phyloP scores from a whole-genome alignment of 2,113 vertebrate genomes.

The Melanotaenia duboulayi region DNA sequence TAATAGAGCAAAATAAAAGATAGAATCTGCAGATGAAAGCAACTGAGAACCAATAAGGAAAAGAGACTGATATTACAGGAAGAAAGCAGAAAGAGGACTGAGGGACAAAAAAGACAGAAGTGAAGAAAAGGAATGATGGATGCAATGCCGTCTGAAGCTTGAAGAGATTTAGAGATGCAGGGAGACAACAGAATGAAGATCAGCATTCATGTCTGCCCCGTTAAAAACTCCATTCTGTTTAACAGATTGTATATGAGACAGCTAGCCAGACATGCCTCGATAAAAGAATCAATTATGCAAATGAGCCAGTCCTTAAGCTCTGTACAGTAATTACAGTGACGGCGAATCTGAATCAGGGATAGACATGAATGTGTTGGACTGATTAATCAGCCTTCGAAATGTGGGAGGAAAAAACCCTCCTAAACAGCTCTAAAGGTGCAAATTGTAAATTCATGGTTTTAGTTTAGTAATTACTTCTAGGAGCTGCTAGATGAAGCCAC shows the following conservation, averaged over 20 bases:
- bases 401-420: constrained; percentile 3
- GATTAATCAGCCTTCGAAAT: constrained; percentile 58
- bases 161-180: constrained; percentile 28
- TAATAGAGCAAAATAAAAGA: constrained; percentile 3
- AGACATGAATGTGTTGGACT: constrained; percentile 46
- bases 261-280: constrained; percentile 65
- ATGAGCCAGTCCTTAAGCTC: constrained; percentile 66
- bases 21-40: constrained; percentile 17
- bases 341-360: constrained; percentile 48
- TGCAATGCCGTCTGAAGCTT: neutral
- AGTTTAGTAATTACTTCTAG: neutral
- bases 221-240: constrained; percentile 67
- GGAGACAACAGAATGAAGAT: constrained; percentile 58
- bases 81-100: neutral
- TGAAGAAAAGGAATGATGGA: constrained; percentile 10
- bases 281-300: constrained; percentile 80
- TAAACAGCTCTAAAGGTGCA: constrained; percentile 20
- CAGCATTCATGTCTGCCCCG: constrained; percentile 63
- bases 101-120: neutral
- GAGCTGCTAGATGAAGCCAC: neutral
- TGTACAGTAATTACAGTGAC: constrained; percentile 75
- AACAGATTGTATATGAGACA: constrained; percentile 65
- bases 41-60: neutral
- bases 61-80: neutral
- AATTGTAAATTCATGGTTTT: neutral